These are phyloP conservation scores for Barnardius zonarius DNA, from an alignment of 2,113 vertebrate genomes.

Conservation along the genomic window DNA sequence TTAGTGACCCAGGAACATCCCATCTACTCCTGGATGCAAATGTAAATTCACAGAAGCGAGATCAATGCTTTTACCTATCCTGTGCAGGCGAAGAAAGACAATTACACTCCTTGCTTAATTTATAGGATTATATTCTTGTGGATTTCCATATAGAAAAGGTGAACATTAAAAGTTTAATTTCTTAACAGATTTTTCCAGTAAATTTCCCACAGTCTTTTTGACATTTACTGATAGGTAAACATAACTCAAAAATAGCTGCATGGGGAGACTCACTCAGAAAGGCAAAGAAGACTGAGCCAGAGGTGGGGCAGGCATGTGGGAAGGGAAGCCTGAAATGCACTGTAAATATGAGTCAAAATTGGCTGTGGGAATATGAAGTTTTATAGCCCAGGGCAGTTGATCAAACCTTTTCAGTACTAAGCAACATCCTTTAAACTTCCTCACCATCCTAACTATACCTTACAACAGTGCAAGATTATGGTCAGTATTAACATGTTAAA, in stretches of 20 bases:
- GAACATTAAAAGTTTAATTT: background rate
- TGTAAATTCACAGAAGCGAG: background rate
- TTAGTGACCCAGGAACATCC: background rate
- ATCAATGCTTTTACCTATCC: background rate
- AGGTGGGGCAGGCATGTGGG: background rate
- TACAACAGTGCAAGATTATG: background rate
- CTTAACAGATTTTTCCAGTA: background rate
- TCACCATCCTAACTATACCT: background rate
- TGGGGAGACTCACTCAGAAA: background rate
- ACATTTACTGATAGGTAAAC: background rate
- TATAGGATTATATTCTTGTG: background rate
- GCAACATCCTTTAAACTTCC: background rate
- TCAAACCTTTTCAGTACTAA: background rate
- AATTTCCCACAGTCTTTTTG: background rate
- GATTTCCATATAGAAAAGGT: background rate
- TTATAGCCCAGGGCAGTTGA: background rate
- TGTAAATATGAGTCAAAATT: background rate
- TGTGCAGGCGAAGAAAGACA: background rate
- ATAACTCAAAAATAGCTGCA: background rate
- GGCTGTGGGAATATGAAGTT: background rate
- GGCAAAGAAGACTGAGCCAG: background rate
- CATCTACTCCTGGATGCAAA: background rate
- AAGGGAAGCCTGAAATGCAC: background rate
- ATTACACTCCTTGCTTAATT: background rate
- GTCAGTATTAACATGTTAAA: background rate